Evolutionary conservation across 2,888 invertebrate species (phyloP).

Genomic region (Epistrophella euchroma): DNA sequence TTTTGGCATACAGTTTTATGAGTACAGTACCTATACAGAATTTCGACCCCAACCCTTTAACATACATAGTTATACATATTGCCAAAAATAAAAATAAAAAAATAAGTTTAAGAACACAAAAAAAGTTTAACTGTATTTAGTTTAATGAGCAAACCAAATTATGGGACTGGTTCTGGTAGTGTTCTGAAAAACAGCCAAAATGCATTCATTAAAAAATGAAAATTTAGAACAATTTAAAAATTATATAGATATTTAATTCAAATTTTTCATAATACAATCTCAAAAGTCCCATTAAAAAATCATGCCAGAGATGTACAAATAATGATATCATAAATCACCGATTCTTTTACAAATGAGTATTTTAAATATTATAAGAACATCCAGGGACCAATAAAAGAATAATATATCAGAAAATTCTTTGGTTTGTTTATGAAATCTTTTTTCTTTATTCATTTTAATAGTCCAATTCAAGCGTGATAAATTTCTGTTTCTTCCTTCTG

Average conservation of each 20-base stretch:
- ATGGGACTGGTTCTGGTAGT: no score
- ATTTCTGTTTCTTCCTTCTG: neutral
- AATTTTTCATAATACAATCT: neutral
- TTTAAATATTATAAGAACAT: neutral
- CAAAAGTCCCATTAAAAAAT: neutral
- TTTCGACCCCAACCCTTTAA: no score
- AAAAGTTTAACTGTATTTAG: no score
- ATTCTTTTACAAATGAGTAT: neutral
- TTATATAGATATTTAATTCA: neutral
- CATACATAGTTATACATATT: no score
- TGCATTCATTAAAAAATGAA: no score
- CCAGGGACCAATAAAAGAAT: neutral
- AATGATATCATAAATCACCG: neutral
- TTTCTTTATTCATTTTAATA: neutral
- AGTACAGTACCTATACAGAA: no score
- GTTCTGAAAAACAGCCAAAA: no score
- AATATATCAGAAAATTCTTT: neutral
- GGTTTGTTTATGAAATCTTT: neutral
- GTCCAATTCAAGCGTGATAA: neutral
- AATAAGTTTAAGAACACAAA: no score
- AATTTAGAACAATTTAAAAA: no score
- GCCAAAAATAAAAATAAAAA: no score
- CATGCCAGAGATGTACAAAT: neutral
- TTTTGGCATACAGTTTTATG: no score
- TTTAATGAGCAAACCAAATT: no score